Percentiles rank a stretch among this genome's conserved stretches.
These are phyloP conservation scores for Lytechinus pictus DNA, from an alignment of 35 echinoderm and acorn worm genomes.

Conservation along the genomic window DNA sequence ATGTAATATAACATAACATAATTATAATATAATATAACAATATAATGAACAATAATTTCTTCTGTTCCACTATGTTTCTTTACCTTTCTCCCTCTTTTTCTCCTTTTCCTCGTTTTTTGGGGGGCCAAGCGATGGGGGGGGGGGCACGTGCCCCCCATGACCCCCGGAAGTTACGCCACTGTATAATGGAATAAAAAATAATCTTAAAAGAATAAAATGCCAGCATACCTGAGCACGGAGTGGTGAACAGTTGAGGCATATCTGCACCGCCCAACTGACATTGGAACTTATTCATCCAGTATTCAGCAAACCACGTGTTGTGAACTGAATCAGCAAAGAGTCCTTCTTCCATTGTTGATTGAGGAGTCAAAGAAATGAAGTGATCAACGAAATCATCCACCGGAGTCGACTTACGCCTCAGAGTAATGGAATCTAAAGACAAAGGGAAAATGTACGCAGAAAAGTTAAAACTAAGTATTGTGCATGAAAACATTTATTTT, in stretches of 20 bases:
- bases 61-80: too few species aligned
- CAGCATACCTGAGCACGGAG: slow-evolving; percentile 14
- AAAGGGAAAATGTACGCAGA: not conserved
- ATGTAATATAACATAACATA: too few species aligned
- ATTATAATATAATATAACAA: too few species aligned
- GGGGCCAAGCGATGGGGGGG: too few species aligned
- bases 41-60: too few species aligned
- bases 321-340: not conserved
- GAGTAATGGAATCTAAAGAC: slow-evolving; percentile 13
- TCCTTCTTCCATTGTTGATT: not conserved
- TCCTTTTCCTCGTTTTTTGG: too few species aligned
- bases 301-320: slow-evolving; percentile 63
- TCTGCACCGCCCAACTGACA: slow-evolving; percentile 29
- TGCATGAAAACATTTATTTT: not conserved
- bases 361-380: slow-evolving; percentile 39
- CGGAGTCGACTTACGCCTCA: not conserved
- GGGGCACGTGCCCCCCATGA: too few species aligned
- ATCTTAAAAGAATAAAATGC: not conserved
- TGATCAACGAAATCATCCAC: slow-evolving; percentile 41
- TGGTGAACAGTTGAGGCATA: not conserved
- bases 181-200: not conserved
- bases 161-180: too few species aligned
- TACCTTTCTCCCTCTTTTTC: too few species aligned
- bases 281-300: slow-evolving; percentile 63
- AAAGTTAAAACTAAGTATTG: not conserved